Percentiles rank a stretch among this genome's conserved stretches.
phyloP scores from a whole-genome alignment of 2,797 vertebrate genomes.

The Notamacropus eugenii region DNA sequence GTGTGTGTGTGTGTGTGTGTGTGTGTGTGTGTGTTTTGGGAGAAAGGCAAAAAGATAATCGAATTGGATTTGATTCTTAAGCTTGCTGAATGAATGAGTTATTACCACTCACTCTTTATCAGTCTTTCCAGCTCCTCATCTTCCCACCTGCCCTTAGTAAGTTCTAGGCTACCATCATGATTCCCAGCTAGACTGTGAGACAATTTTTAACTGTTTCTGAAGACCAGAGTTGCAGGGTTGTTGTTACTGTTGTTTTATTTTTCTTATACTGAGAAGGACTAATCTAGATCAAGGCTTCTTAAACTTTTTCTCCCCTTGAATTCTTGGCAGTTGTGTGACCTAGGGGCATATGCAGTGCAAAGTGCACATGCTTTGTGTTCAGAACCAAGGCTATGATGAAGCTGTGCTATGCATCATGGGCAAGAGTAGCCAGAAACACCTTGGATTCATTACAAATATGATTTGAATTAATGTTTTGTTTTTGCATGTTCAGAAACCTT shows the following conservation, averaged over 20 bases:
- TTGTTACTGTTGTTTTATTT: not conserved
- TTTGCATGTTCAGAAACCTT: no score
- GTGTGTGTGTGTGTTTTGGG: not conserved
- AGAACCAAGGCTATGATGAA: no score
- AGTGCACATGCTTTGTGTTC: no score
- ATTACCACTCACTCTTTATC: not conserved
- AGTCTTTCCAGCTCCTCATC: not conserved
- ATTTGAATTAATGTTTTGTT: no score
- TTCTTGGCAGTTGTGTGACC: no score
- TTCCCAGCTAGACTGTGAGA: not conserved
- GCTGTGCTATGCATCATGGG: no score
- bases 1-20: not conserved
- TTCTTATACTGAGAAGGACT: not conserved
- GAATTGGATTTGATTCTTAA: not conserved
- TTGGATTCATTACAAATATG: no score
- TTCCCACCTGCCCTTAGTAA: not conserved
- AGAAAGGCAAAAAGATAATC: not conserved
- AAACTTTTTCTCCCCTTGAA: no score
- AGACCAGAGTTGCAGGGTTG: not conserved
- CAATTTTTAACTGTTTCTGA: not conserved
- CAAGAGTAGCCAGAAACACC: no score
- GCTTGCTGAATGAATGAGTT: not conserved
- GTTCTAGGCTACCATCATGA: not conserved
- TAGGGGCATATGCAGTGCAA: no score
- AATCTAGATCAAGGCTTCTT: not conserved